Percentiles rank a stretch among this genome's conserved stretches.
Evolutionary conservation across 1,140 invertebrate genomes (phyloP).

Genomic region (Drosophila chauvacae): DNA sequence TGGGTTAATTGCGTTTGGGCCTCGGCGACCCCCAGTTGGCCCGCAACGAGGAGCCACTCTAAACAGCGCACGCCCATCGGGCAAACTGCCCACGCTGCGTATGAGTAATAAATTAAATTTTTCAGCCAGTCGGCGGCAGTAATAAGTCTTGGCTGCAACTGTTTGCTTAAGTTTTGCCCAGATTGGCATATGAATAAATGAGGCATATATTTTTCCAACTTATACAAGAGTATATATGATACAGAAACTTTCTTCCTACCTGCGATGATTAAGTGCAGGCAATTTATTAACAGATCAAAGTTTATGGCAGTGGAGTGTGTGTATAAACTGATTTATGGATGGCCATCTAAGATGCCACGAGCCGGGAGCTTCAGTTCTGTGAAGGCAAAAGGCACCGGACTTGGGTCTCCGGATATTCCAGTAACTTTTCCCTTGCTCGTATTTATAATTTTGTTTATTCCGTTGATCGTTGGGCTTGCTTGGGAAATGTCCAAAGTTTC

Average conservation of each 20-base stretch:
- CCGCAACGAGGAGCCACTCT: slow-evolving; percentile 14
- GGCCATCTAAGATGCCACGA: slow-evolving; percentile 36
- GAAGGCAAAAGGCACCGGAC: neutral
- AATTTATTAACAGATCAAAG: slow-evolving; percentile 78
- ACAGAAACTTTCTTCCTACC: slow-evolving; percentile 55
- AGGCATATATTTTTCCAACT: slow-evolving; percentile 32
- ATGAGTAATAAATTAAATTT: slow-evolving; percentile 63
- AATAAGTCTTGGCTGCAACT: slow-evolving; percentile 40
- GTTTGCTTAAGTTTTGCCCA: slow-evolving; percentile 41
- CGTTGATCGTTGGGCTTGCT: slow-evolving; percentile 31
- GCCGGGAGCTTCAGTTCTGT: slow-evolving; percentile 1
- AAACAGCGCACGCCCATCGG: slow-evolving; percentile 4
- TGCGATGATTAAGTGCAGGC: slow-evolving; percentile 68
- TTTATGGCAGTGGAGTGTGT: slow-evolving; percentile 54
- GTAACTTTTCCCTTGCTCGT: slow-evolving; percentile 17
- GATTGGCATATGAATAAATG: slow-evolving; percentile 62
- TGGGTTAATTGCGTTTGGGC: slow-evolving; percentile 70
- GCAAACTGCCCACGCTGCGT: slow-evolving; percentile 26
- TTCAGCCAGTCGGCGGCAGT: slow-evolving; percentile 37
- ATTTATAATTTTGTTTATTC: slow-evolving; percentile 51
- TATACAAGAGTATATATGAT: slow-evolving; percentile 20
- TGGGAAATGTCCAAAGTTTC: slow-evolving; percentile 38
- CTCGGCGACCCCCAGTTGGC: slow-evolving; percentile 18
- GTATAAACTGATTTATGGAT: slow-evolving; percentile 57
- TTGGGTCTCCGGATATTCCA: neutral